These are phyloP conservation scores for Mythimna impura DNA, from an alignment of 2,888 invertebrate genomes.

Conservation along the genomic window DNA sequence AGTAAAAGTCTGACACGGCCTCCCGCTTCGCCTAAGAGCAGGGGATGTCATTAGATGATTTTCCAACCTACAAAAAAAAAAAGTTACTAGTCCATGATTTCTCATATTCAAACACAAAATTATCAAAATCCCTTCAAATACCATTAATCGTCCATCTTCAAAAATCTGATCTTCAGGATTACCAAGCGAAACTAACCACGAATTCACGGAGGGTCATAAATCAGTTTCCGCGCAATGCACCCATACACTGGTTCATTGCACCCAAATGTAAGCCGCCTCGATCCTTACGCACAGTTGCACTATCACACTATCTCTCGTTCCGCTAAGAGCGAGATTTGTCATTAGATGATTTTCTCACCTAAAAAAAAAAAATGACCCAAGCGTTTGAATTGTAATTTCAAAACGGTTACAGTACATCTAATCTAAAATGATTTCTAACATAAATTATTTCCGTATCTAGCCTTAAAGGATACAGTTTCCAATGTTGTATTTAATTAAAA, in stretches of 20 bases:
- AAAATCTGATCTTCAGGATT: conserved; percentile 40
- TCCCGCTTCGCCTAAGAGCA: no score
- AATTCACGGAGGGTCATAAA: conserved; percentile 47
- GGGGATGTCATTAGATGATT: no score
- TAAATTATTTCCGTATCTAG: conserved; percentile 48
- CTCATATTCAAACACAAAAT: not conserved
- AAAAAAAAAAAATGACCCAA: no score
- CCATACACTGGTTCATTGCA: conserved; percentile 63
- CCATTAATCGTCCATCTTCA: conserved; percentile 2
- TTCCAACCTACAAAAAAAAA: no score
- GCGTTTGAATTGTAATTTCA: no score
- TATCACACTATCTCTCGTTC: no score
- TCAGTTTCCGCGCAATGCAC: conserved; percentile 64
- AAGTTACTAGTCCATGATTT: no score
- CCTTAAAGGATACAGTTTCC: conserved; percentile 36
- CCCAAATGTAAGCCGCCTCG: conserved; percentile 56
- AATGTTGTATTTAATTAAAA: conserved; percentile 59
- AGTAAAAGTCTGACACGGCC: no score
- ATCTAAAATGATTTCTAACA: conserved; percentile 13
- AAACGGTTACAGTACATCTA: no score
- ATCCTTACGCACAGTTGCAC: conserved; percentile 62
- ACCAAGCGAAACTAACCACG: conserved; percentile 43
- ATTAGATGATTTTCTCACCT: no score
- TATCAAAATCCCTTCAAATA: not conserved
- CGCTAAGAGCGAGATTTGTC: no score